phyloP scores from a whole-genome alignment of 2,797 vertebrate genomes.

The Pyrrhura leucotis region DNA sequence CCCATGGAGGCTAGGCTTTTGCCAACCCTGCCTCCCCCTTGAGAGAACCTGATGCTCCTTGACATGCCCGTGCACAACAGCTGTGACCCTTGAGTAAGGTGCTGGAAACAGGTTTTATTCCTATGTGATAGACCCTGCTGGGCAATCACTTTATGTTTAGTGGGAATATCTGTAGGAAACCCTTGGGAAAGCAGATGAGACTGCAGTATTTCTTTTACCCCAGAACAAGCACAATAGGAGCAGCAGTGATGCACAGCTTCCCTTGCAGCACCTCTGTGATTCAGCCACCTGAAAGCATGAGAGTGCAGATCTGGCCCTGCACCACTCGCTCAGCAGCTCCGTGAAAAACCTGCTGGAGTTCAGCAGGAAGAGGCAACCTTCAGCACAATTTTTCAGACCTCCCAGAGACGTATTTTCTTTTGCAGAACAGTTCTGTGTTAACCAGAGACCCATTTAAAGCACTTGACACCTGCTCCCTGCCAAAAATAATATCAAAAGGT shows the following conservation, averaged over 20 bases:
- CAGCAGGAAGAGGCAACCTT: background rate
- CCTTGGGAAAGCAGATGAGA: background rate
- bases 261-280: background rate
- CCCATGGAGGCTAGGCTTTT: background rate
- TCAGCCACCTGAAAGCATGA: background rate
- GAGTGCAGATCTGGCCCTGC: background rate
- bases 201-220: background rate
- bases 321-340: fast-evolving
- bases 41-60: background rate
- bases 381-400: background rate
- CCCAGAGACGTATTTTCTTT: background rate
- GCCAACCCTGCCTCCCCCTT: fast-evolving
- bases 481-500: background rate
- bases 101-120: background rate
- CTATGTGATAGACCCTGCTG: background rate
- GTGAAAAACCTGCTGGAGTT: background rate
- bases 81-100: background rate
- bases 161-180: background rate
- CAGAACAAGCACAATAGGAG: background rate
- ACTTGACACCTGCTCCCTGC: background rate
- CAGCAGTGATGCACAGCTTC: background rate
- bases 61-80: background rate
- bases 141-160: fast-evolving
- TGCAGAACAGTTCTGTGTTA: background rate
- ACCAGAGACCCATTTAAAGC: background rate